Conservation (phyloP, 2,888 invertebrate species). For the Molorchus minor region DNA sequence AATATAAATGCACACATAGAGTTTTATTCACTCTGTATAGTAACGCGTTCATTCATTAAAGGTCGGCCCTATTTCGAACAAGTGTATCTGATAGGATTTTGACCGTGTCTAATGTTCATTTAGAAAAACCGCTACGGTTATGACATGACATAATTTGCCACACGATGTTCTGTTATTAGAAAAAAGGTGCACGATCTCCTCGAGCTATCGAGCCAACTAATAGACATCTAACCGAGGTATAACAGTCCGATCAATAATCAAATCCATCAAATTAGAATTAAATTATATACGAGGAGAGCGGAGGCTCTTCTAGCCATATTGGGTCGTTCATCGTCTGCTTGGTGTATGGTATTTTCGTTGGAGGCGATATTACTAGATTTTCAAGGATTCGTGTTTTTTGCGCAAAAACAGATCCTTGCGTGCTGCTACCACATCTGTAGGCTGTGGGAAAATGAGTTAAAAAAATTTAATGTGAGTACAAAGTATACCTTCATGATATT, state of each 20-base stretch:
- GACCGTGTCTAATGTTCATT: conserved; percentile 40
- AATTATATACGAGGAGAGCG: conserved; percentile 30
- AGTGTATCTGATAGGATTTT: conserved; percentile 28
- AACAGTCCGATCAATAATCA: conserved; percentile 35
- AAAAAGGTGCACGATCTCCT: conserved; percentile 42
- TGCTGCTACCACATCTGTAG: neutral
- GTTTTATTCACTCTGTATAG: neutral
- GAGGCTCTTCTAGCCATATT: conserved; percentile 15
- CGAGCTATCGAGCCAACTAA: conserved; percentile 35
- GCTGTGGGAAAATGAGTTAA: conserved; percentile 1
- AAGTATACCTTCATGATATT: too few relatives aligned
- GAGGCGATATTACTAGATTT: neutral
- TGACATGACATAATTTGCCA: conserved; percentile 45
- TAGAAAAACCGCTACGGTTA: conserved; percentile 46
- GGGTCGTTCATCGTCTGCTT: conserved; percentile 8
- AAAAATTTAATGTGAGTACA: too few relatives aligned
- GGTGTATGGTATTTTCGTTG: conserved; percentile 1
- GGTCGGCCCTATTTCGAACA: neutral
- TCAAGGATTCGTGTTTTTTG: conserved; percentile 9
- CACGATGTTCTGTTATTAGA: conserved; percentile 42
- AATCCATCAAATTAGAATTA: conserved; percentile 33
- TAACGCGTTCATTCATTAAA: neutral
- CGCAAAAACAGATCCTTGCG: neutral
- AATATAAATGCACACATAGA: neutral
- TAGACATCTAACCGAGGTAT: conserved; percentile 35